These are phyloP conservation scores for Amblyraja radiata DNA, from an alignment of 2,797 vertebrate genomes.

Conservation along the genomic window DNA sequence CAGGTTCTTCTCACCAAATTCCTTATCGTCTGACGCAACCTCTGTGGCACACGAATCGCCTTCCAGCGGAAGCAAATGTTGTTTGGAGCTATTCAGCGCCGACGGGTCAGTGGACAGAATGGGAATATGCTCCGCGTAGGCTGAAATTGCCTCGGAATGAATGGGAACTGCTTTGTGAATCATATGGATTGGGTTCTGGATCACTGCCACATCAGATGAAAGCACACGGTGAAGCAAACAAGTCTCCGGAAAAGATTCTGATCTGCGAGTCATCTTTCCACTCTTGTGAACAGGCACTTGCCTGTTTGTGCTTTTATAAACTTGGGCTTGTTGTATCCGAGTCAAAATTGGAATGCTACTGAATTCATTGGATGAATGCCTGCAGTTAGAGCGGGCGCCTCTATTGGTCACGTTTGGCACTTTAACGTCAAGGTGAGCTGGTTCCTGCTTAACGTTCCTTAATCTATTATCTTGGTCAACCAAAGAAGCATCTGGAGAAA, in stretches of 20 bases:
- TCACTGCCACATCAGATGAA: background rate
- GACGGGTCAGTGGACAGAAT: background rate
- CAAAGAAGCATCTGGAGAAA: constrained; percentile 17
- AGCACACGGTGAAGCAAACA: background rate
- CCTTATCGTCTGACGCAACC: background rate
- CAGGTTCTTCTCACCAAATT: background rate
- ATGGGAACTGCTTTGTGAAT: background rate
- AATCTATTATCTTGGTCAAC: background rate
- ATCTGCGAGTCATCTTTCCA: background rate
- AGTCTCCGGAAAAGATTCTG: background rate
- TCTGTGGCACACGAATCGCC: background rate
- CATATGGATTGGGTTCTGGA: background rate
- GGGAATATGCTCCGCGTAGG: background rate
- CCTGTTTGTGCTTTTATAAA: background rate
- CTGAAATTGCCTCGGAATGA: background rate
- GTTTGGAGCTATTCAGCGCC: background rate
- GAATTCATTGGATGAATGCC: background rate
- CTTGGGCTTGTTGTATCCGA: background rate
- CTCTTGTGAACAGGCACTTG: background rate
- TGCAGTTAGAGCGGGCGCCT: background rate
- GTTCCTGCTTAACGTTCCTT: background rate
- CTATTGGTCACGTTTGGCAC: background rate
- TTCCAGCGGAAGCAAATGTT: background rate
- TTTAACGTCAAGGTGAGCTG: background rate
- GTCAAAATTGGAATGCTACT: background rate